These are phyloP conservation scores for Andrena cerasifolii DNA, from an alignment of 1,140 invertebrate genomes.

Conservation along the genomic window DNA sequence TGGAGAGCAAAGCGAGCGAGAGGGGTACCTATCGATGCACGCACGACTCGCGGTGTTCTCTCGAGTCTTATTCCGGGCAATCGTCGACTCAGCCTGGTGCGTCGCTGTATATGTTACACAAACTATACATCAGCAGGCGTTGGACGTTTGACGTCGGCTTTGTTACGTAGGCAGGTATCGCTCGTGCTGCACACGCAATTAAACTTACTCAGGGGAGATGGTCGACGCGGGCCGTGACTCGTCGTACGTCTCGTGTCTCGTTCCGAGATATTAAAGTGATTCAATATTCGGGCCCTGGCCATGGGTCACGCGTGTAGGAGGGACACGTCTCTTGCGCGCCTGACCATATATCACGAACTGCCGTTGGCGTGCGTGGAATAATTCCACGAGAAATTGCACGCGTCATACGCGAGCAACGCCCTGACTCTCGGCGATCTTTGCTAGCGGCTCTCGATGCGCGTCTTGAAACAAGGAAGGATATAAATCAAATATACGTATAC, in stretches of 20 bases:
- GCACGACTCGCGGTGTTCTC: too few relatives aligned
- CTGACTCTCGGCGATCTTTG: conserved; percentile 29
- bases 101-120: background rate
- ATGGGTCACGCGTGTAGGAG: conserved; percentile 68
- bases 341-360: conserved; percentile 67
- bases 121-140: background rate
- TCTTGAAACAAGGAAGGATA: conserved; percentile 40
- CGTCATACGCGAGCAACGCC: conserved; percentile 59
- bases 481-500: conserved; percentile 36
- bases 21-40: too few relatives aligned
- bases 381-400: conserved; percentile 66
- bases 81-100: background rate
- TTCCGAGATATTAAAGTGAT: conserved; percentile 71
- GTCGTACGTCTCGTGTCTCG: conserved; percentile 53
- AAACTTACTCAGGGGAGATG: conserved; percentile 21
- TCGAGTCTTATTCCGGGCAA: too few relatives aligned
- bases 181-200: conserved; percentile 23
- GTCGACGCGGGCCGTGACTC: conserved; percentile 29
- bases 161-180: conserved; percentile 45
- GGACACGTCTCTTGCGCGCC: conserved; percentile 62
- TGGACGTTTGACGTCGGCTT: conserved; percentile 1
- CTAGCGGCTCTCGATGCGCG: conserved; percentile 36
- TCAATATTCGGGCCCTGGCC: conserved; percentile 70
- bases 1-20: too few relatives aligned
- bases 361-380: conserved; percentile 68